Percentiles rank a stretch among this genome's conserved stretches.
Evolutionary conservation across 2,797 vertebrate genomes (phyloP).

Genomic region (Nyctalus aviator): DNA sequence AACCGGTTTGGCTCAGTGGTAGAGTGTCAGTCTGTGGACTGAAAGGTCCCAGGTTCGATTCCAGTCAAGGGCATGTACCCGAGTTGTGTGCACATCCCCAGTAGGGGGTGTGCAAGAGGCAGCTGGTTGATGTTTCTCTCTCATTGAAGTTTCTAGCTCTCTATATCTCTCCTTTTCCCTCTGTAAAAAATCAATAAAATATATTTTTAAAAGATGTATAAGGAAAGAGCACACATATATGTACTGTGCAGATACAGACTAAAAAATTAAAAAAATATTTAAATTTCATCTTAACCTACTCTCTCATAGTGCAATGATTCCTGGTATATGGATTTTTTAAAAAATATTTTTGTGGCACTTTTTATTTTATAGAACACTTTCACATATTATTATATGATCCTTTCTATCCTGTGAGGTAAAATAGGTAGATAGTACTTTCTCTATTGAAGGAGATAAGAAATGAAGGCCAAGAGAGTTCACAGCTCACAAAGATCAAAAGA

Average conservation of each 20-base stretch:
- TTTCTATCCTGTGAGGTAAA: slow-evolving; percentile 27
- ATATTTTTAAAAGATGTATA: slow-evolving; percentile 28
- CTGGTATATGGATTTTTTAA: background rate
- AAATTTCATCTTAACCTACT: slow-evolving; percentile 31
- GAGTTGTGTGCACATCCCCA: no score
- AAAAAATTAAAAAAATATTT: slow-evolving; percentile 26
- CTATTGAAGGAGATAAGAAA: slow-evolving; percentile 51
- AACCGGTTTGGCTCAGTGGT: no score
- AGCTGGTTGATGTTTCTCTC: no score
- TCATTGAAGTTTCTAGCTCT: no score
- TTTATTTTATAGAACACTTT: slow-evolving; percentile 41
- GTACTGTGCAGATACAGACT: background rate
- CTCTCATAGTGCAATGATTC: background rate
- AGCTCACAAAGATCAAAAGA: slow-evolving; percentile 19
- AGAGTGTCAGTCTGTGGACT: no score
- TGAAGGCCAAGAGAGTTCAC: background rate
- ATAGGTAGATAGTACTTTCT: slow-evolving; percentile 7
- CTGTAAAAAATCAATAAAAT: no score
- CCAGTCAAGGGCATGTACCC: no score
- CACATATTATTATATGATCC: slow-evolving; percentile 9
- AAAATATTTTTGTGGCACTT: background rate
- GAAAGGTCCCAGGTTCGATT: no score
- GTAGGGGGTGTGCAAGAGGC: no score
- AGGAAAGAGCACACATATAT: background rate
- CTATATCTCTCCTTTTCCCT: no score